Base-by-base conservation (phyloP, 2,888 invertebrate species). In the Aleiodes alternator region DNA sequence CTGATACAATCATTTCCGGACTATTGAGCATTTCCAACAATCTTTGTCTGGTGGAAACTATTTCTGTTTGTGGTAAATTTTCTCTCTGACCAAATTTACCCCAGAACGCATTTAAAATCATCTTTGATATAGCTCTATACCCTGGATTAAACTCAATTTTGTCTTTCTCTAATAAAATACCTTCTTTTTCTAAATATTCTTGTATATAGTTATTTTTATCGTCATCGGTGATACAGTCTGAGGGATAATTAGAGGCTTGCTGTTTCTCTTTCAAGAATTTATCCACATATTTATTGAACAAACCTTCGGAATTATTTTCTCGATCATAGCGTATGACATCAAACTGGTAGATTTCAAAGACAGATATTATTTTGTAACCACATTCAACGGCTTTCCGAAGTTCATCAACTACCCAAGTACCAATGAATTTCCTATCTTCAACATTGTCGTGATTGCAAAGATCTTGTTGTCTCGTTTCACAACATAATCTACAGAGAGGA, bases 221-320 rank as follows among this genome's bases (percentile, higher is more conserved):
- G 7, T 50, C 56, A 34, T 56, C 57, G 7, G 38, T 29, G 11
- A n/a, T 14, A 29, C 70, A 56, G 3, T 38, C 16, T 12, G 14
- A 1, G 2, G 23, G 16, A 23, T n/a, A 55, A 16, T 55, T 14
- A 4, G 55, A 55, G 14, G 81, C 72, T 76, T 85, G 81, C 31
- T 83, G 82, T 77, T 86, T 84, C 1, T 84, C 77, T 80, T 86
- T 84, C 3, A 86, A 64, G 75, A 85, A 87, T 6, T 78, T 83
- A 71, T 87, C 83, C 1, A 88, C 82, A 77, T 85, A 88, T 0
- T 79, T 23, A 23, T 23, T 23, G 2, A 23, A 23, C 23, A 23
- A 23, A 23, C 23, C 23, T 23, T 23, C 23, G 2, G 23, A 23
- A 23, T 23, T 23, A 23, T 23, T 23, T 23, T 23, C 23, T 23